Conservation (phyloP, 1,140 invertebrate genomes). For the Zaprionus africanus region DNA sequence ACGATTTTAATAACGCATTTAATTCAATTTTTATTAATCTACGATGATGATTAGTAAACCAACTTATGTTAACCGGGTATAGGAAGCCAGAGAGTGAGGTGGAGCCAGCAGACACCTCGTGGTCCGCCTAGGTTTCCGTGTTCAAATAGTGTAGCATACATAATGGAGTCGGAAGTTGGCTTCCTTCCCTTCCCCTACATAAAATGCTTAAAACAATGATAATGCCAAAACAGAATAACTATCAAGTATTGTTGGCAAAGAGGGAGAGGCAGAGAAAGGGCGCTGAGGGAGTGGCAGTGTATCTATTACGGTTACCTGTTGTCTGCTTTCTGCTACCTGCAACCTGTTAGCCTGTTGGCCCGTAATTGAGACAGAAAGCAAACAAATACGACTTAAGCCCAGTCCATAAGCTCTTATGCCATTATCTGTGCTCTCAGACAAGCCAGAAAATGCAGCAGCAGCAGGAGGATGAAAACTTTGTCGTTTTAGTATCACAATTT, state of each 20-base stretch:
- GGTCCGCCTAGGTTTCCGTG: neutral
- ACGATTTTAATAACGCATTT: too few species aligned
- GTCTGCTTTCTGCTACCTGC: slow-evolving; percentile 11
- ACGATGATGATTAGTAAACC: too few species aligned
- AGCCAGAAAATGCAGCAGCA: neutral
- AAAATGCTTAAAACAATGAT: slow-evolving; percentile 55
- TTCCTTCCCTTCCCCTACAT: slow-evolving; percentile 9
- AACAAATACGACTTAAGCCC: slow-evolving; percentile 38
- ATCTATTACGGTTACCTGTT: slow-evolving; percentile 10
- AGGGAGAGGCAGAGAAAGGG: neutral
- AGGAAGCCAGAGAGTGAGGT: too few species aligned
- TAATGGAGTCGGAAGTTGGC: slow-evolving; percentile 30
- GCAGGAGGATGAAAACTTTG: neutral
- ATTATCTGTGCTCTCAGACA: slow-evolving; percentile 13
- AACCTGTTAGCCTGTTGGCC: slow-evolving; percentile 19
- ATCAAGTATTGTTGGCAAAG: slow-evolving; percentile 40
- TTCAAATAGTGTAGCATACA: slow-evolving; percentile 46
- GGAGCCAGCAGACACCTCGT: neutral
- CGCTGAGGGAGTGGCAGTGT: neutral
- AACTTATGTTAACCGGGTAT: too few species aligned
- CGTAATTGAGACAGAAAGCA: slow-evolving; percentile 37
- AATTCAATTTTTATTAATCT: too few species aligned
- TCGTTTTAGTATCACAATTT: slow-evolving; percentile 2
- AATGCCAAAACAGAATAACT: slow-evolving; percentile 52
- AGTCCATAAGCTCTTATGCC: slow-evolving; percentile 4